Percentiles rank a stretch among this genome's conserved stretches.
Evolutionary conservation across 1,140 invertebrate species (phyloP).

Genomic region (Acromyrmex echinatior): DNA sequence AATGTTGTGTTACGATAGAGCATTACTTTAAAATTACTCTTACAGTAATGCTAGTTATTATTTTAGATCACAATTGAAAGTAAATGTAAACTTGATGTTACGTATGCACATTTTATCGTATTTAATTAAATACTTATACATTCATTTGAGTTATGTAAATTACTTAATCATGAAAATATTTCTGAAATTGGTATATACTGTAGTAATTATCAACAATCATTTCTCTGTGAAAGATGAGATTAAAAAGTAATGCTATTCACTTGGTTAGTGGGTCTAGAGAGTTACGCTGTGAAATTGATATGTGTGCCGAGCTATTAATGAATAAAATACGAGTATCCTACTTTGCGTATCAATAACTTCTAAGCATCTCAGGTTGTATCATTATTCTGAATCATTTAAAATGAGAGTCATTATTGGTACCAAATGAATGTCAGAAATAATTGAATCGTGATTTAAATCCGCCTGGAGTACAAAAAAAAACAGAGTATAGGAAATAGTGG

Average conservation of each 20-base stretch:
- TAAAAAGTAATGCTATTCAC: constrained; percentile 14
- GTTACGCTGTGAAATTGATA: constrained; percentile 2
- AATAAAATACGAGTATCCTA: constrained; percentile 14
- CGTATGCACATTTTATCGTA: background rate
- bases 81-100: background rate
- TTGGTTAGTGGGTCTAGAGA: constrained; percentile 12
- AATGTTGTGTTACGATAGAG: background rate
- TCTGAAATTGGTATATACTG: background rate
- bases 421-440: background rate
- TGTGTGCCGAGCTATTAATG: background rate
- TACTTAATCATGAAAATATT: constrained; percentile 4
- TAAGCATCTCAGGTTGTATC: background rate
- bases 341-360: background rate
- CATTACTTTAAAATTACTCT: background rate
- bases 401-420: background rate
- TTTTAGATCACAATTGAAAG: constrained; percentile 12
- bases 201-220: background rate
- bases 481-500: background rate
- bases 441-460: background rate
- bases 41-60: constrained; percentile 5
- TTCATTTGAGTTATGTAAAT: background rate
- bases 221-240: constrained; percentile 9
- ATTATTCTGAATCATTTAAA: background rate
- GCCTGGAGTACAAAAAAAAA: background rate
- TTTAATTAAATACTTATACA: constrained; percentile 5